Conservation (phyloP, 2,113 vertebrate species). For the Rana temporaria region DNA sequence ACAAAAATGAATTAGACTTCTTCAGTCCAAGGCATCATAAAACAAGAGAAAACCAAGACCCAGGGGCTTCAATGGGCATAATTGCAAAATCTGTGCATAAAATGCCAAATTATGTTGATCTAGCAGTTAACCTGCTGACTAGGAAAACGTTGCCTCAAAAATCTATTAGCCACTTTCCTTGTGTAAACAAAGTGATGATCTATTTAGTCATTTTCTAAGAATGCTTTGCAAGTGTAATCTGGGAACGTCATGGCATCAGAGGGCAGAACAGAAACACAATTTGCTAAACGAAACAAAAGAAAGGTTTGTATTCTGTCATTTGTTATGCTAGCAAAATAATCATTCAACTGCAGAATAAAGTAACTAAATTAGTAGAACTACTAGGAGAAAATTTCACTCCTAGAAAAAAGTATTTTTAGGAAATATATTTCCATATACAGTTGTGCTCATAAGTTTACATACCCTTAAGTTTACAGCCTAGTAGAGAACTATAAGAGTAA, state of each 20-base stretch:
- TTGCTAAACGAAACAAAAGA: not conserved
- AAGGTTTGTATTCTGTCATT: not conserved
- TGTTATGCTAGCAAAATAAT: slow-evolving; percentile 12
- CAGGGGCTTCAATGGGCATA: too few relatives aligned
- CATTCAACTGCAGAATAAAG: not conserved
- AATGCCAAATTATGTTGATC: slow-evolving; percentile 4
- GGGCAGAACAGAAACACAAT: not conserved
- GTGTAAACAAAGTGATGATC: slow-evolving; percentile 29
- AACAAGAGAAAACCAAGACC: too few relatives aligned
- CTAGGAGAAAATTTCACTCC: too few relatives aligned
- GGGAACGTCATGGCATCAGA: not conserved
- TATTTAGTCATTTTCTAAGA: slow-evolving; percentile 11
- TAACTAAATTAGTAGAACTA: not conserved
- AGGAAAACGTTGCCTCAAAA: slow-evolving; percentile 32
- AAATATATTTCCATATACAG: not conserved
- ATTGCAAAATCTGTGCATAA: too few relatives aligned
- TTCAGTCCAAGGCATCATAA: too few relatives aligned
- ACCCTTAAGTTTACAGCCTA: too few relatives aligned
- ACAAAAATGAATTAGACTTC: too few relatives aligned
- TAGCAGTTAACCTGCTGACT: slow-evolving; percentile 30
- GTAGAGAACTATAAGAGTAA: too few relatives aligned
- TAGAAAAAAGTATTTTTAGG: not conserved
- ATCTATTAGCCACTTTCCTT: slow-evolving; percentile 20
- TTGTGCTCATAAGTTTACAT: too few relatives aligned
- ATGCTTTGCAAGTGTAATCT: slow-evolving; percentile 2